Base-by-base conservation (phyloP, 2,797 vertebrate species). In the Acanthis flammea region DNA sequence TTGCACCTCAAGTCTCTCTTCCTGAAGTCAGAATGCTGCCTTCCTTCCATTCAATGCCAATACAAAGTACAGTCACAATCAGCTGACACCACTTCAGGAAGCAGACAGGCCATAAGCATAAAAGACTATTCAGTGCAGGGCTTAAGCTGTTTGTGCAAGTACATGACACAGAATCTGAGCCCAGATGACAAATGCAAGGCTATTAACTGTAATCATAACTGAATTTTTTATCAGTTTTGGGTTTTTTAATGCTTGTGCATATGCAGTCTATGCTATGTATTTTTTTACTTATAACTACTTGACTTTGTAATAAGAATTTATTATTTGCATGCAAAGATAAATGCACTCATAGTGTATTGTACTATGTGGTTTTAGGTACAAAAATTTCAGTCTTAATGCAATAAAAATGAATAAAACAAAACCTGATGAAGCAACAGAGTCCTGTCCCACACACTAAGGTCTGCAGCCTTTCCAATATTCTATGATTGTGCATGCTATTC, bases 161-260 rank as follows among this genome's bases (percentile, higher is more conserved):
- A 50, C 10, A n/a, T 1, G 10, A 27, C 60, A 76, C 17, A 33
- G 33, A 74, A 55, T 57, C 47, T 37, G 23, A 80, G 2, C 5
- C 14, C 21, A 47, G n/a, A 45, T 14, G 21, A 86, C 42, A 82
- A 78, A 67, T 4, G 0, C 5, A 27, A 74, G 10, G 51, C 25
- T 33, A 16, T 4, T 4, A 37, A 65, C 51, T 45, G 8, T 25
- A 58, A 79, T 1, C 4, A 7, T 16, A 77, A 41, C 7, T 41
- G 9, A 31, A 5, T 16, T 27, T 42, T 62, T 12, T 6, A 77
- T 4, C 31, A 28, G 7, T 0, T 48, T 42, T 23, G 8, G 6
- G 1, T 0, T 31, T 28, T 31, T 41, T 37, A 31, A 23, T 33
- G 48, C 0, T 0, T 27, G 14, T 19, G 25, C 1, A 0, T 7